phyloP scores from a whole-genome alignment of 1,140 invertebrate genomes.

The Dreissena rostriformis region DNA sequence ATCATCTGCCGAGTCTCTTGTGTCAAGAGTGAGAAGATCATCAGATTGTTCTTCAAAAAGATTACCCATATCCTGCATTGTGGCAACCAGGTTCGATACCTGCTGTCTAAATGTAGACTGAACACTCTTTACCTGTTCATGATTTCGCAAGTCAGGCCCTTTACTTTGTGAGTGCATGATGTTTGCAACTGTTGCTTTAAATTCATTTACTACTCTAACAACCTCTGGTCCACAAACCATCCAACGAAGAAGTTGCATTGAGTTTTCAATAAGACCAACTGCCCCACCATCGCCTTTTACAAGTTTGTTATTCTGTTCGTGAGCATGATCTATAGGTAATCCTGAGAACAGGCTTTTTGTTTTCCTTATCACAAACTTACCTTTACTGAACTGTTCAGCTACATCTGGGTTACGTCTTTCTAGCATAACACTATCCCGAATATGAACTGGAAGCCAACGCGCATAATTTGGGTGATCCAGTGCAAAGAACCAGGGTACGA shows the following conservation, averaged over 20 bases:
- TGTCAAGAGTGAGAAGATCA: slow-evolving; percentile 13
- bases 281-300: slow-evolving; percentile 71
- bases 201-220: slow-evolving; percentile 59
- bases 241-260: slow-evolving; percentile 38
- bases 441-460: not conserved
- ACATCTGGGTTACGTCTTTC: not conserved
- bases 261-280: slow-evolving; percentile 60
- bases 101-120: not conserved
- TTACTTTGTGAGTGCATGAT: not conserved
- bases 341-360: slow-evolving; percentile 35
- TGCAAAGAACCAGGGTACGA: too few relatives aligned
- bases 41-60: not conserved
- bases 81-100: not conserved
- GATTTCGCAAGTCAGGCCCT: not conserved
- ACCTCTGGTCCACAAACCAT: slow-evolving; percentile 65
- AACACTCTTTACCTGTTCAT: not conserved
- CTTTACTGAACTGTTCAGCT: not conserved
- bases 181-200: slow-evolving; percentile 26
- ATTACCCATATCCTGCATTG: slow-evolving; percentile 35
- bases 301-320: slow-evolving; percentile 63
- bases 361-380: slow-evolving; percentile 26
- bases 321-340: slow-evolving; percentile 66
- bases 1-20: not conserved
- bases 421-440: not conserved
- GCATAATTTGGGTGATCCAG: too few relatives aligned